Percentiles rank a stretch among this genome's conserved stretches.
phyloP scores from a whole-genome alignment of 2,888 invertebrate genomes.

The Oxyscelio sp. region DNA sequence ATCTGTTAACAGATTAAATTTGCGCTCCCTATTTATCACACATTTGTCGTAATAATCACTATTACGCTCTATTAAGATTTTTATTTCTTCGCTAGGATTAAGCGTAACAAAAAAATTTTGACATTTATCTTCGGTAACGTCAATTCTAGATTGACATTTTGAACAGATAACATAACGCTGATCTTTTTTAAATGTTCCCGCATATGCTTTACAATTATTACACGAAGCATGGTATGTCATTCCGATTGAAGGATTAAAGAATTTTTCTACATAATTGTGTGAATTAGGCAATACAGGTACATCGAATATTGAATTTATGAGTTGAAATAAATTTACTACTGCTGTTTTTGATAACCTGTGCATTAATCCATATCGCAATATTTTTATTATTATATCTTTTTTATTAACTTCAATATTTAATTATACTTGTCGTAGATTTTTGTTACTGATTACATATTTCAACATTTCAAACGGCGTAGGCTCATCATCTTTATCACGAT shows the following conservation, averaged over 20 bases:
- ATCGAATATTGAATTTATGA: no score
- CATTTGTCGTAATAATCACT: neutral
- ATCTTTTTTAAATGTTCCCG: neutral
- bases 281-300: no score
- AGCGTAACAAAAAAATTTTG: neutral
- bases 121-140: neutral
- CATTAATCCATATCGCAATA: no score
- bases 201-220: neutral
- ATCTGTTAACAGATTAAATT: neutral
- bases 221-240: neutral
- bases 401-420: no score
- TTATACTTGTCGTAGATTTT: no score
- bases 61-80: neutral
- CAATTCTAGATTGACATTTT: neutral
- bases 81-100: neutral
- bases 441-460: no score
- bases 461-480: no score
- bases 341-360: no score
- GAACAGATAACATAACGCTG: neutral
- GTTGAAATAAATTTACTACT: no score
- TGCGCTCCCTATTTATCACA: neutral
- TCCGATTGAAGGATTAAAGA: neutral
- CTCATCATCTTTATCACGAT: no score
- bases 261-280: neutral
- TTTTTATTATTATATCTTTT: no score